Evolutionary conservation across 2,113 vertebrate species (phyloP).

Genomic region (Hydropotes inermis): DNA sequence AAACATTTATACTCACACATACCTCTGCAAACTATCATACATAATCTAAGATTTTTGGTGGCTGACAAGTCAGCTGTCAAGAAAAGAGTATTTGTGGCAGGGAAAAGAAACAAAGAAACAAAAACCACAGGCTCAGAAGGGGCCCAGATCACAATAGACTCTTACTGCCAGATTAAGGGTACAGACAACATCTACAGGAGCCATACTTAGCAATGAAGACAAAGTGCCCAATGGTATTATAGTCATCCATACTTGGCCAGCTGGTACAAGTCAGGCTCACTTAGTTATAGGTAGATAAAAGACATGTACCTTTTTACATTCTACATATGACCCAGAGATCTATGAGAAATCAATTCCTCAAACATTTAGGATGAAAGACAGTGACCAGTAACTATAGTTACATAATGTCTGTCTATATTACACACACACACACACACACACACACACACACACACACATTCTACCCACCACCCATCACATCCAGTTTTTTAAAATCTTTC

Average conservation of each 20-base stretch:
- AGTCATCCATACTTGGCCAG: neutral
- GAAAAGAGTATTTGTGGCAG: neutral
- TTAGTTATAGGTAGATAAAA: neutral
- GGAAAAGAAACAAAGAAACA: neutral
- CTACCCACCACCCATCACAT: neutral
- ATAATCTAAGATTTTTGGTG: neutral
- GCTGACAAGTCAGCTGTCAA: neutral
- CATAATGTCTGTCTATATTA: neutral
- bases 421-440: neutral
- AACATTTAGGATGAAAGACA: conserved; percentile 21
- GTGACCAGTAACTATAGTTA: neutral
- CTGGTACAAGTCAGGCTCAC: neutral
- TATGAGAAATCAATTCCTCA: neutral
- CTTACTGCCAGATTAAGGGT: neutral
- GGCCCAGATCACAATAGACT: neutral
- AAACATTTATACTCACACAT: neutral
- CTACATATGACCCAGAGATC: neutral
- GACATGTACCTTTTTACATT: neutral
- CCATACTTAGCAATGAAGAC: neutral
- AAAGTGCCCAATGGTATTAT: neutral
- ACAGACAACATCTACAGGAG: neutral
- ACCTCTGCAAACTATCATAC: neutral
- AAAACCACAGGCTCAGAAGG: neutral
- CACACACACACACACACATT: neutral
- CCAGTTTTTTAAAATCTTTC: neutral